A percentile compares a stretch with the other conserved stretches of the same genome.
Evolutionary conservation across 37 sponge, comb jelly and placozoan species (phyloP).

Genomic region (Axinella damicornis): DNA sequence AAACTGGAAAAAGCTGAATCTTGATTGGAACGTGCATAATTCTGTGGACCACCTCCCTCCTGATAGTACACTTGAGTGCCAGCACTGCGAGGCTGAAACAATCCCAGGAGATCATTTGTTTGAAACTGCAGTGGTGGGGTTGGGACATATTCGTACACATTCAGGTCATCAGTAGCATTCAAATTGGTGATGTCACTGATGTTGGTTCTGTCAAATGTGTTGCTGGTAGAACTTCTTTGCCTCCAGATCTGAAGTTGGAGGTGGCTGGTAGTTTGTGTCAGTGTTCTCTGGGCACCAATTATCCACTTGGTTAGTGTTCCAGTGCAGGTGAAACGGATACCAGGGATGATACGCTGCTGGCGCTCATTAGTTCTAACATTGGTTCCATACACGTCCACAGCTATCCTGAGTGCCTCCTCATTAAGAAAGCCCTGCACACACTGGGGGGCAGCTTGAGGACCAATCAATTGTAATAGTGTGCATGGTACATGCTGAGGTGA

Average conservation of each 20-base stretch:
- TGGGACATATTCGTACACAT: neutral
- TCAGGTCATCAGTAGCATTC: neutral
- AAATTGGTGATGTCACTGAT: neutral
- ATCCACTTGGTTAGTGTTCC: constrained; percentile 7
- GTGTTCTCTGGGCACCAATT: neutral
- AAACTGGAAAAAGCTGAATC: no score
- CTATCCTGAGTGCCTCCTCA: no score
- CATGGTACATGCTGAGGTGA: no score
- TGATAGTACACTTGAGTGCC: neutral
- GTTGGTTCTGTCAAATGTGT: neutral
- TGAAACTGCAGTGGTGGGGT: neutral
- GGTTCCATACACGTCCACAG: no score
- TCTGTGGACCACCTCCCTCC: neutral
- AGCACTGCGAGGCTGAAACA: neutral
- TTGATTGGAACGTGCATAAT: neutral
- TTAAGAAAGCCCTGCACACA: no score
- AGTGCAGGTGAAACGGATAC: neutral
- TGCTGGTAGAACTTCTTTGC: neutral
- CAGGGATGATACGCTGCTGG: constrained; percentile 4
- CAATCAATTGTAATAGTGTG: no score
- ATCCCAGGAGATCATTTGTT: neutral
- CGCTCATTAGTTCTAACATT: no score
- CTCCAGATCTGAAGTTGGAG: constrained; percentile 16
- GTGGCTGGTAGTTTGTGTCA: no score
- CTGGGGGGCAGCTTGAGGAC: no score